These are phyloP conservation scores for Troglohyphantes excavatus DNA, from an alignment of 2,888 invertebrate genomes.

Conservation along the genomic window DNA sequence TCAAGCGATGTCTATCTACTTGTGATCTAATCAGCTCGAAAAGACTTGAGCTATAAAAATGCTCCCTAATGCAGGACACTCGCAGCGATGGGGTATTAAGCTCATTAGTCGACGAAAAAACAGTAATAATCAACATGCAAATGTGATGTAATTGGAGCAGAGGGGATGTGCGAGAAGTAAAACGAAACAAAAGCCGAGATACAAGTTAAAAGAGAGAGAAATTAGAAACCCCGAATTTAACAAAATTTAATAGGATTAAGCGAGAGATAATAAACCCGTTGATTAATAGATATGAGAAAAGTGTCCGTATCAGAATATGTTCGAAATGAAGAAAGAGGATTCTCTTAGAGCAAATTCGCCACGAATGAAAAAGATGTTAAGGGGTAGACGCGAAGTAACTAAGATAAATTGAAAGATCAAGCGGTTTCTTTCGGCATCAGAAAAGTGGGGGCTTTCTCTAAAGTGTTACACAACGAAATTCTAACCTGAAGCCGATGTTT, in stretches of 20 bases:
- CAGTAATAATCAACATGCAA: conserved; percentile 39
- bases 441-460: background rate
- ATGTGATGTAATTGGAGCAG: conserved; percentile 62
- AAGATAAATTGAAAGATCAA: conserved; percentile 63
- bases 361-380: conserved; percentile 33
- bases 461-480: too few relatives aligned
- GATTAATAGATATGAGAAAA: conserved; percentile 77
- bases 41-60: too few relatives aligned
- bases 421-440: conserved; percentile 45
- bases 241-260: conserved; percentile 78
- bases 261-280: conserved; percentile 74
- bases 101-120: conserved; percentile 68
- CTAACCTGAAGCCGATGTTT: too few relatives aligned
- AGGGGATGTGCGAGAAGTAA: conserved; percentile 41
- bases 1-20: too few relatives aligned
- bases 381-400: conserved; percentile 52
- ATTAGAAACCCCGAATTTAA: conserved; percentile 72
- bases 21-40: too few relatives aligned
- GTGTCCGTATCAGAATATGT: conserved; percentile 43
- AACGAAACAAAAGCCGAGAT: conserved; percentile 56
- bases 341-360: conserved; percentile 24
- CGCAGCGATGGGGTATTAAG: conserved; percentile 71
- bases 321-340: conserved; percentile 51
- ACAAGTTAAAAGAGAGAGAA: conserved; percentile 74
- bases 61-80: conserved; percentile 67